Conservation (phyloP, 2,888 invertebrate genomes). For the Dynastes hyllus region DNA sequence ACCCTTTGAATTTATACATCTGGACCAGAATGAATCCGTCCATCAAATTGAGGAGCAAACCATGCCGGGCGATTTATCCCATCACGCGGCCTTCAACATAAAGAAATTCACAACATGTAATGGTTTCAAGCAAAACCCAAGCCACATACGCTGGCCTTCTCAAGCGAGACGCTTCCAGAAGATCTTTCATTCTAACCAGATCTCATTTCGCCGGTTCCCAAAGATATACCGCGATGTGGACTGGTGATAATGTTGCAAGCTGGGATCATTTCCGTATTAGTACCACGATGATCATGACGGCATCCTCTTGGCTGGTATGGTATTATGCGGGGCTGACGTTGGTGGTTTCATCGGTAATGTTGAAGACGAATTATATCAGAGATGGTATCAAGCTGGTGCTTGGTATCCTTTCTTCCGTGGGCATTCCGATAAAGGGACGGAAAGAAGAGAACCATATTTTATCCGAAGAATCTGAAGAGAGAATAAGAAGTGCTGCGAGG, state of each 20-base stretch:
- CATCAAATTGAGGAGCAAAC: constrained; percentile 97
- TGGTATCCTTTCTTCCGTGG: constrained; percentile 96
- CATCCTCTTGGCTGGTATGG: constrained; percentile 88
- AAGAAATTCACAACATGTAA: constrained; percentile 97
- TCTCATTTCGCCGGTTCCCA: constrained; percentile 95
- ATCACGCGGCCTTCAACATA: constrained; percentile 85
- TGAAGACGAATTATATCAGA: constrained; percentile 87
- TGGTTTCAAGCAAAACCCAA: constrained; percentile 79
- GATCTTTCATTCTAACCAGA: constrained; percentile 94
- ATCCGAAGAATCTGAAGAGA: constrained; percentile 75
- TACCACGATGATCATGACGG: constrained; percentile 93
- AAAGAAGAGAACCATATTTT: constrained; percentile 97
- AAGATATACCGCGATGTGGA: constrained; percentile 94
- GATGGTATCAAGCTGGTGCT: constrained; percentile 84
- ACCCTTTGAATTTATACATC: constrained; percentile 86
- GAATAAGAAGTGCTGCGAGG: constrained; percentile 73
- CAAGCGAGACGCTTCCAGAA: constrained; percentile 76
- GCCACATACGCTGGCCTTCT: constrained; percentile 77
- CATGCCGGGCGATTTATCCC: constrained; percentile 92
- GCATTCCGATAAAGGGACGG: constrained; percentile 95
- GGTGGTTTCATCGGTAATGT: constrained; percentile 98
- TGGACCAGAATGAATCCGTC: constrained; percentile 99
- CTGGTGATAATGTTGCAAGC: constrained; percentile 95
- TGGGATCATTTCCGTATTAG: constrained; percentile 85
- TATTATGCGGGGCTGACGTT: constrained; percentile 95